These are phyloP conservation scores for Liodrosophila aerea DNA, from an alignment of 2,888 invertebrate genomes.

Conservation along the genomic window DNA sequence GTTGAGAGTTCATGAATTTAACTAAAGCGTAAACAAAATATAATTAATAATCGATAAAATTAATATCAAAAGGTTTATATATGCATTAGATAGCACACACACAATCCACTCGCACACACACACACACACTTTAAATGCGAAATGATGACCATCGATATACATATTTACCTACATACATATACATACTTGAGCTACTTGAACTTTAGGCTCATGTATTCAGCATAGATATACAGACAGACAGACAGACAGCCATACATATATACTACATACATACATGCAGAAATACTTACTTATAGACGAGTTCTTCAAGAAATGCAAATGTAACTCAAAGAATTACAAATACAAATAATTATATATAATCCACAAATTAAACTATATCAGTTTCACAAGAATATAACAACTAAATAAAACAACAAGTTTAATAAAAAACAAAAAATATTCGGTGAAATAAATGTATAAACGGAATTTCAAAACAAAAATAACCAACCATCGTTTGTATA, in stretches of 20 bases:
- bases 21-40: constrained; percentile 37
- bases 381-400: constrained; percentile 61
- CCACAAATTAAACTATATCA: constrained; percentile 70
- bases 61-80: constrained; percentile 38
- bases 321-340: constrained; percentile 26
- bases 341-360: constrained; percentile 26
- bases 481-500: not conserved
- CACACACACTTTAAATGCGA: constrained; percentile 66
- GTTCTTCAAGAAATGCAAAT: constrained; percentile 53
- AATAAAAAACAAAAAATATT: constrained; percentile 51
- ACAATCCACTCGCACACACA: constrained; percentile 23
- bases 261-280: constrained; percentile 30
- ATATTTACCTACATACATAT: constrained; percentile 55
- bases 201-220: not conserved
- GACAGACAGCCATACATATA: constrained; percentile 33
- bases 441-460: constrained; percentile 82
- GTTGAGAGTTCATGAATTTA: constrained; percentile 62
- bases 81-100: constrained; percentile 57
- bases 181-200: constrained; percentile 3
- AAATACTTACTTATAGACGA: constrained; percentile 41
- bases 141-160: constrained; percentile 76
- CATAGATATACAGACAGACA: constrained; percentile 31
- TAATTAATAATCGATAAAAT: constrained; percentile 34
- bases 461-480: constrained; percentile 69
- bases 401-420: constrained; percentile 14